Evolutionary conservation across 37 sponge, comb jelly and placozoan genomes (phyloP), one percentile per base, ranked within the genome.

Genomic region (Beroe ovata): DNA sequence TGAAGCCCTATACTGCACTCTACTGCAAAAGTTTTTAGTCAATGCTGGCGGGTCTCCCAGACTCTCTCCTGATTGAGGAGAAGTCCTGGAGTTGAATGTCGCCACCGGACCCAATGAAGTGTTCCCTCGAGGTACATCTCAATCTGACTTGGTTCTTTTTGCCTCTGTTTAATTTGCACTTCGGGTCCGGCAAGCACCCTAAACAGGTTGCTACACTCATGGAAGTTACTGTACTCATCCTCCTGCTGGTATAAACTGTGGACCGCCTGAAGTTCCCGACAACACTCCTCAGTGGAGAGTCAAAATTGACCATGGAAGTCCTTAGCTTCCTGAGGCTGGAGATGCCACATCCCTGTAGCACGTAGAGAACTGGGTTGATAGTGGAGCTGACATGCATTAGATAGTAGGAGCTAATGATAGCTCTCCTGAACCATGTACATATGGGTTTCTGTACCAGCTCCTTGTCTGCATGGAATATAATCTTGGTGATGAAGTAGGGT

Each of bases 341-440:
- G 11, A 47, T 11, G 11, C 54, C 54, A n/a, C n/a, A n/a, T n/a
- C n/a, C n/a, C 21, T 77, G 84, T 4, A 77, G 54, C 28, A 77
- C 84, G 28, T 77, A 77, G 25, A 77, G 54, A 40, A 77, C 84
- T n/a, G 84, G 84, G 84, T 77, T 77, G 4, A 77, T 40, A 20
- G 26, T 40, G 84, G 28, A 26, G 47, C 84, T 77, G 54, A 77
- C 33, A 23, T 77, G 84, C 84, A 77, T 77, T 25, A 77, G n/a
- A 23, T 32, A 39, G 54, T 77, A 77, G 84, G 84, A 38, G 54
- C 84, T 41, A 20, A 77, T 36, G 3, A 77, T 25, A 1, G 84
- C 84, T 6, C 84, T 30, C n/a, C 47, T 8, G 47, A 77, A 14
- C 54, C 54, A 42, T 1, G 21, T 23, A 6, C 26, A 8, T 20